phyloP scores from a whole-genome alignment of 2,888 invertebrate species.

The Melipona beecheii region DNA sequence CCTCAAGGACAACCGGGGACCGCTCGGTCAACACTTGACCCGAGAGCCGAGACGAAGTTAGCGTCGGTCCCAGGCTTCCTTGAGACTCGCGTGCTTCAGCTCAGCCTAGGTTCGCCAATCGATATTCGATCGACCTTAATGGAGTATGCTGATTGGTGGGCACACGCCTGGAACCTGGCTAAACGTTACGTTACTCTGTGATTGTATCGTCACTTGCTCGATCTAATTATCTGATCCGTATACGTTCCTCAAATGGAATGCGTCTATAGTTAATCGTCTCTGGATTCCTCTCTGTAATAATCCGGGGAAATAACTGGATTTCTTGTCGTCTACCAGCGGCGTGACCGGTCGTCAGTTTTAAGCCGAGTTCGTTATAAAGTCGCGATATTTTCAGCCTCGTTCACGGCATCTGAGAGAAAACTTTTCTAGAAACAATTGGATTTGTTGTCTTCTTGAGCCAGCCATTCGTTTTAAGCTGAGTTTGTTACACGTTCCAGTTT shows the following conservation, averaged over 20 bases:
- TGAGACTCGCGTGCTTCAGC: slow-evolving; percentile 7
- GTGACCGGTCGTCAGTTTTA: background rate
- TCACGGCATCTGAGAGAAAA: too few species aligned
- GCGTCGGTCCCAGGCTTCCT: slow-evolving; percentile 37
- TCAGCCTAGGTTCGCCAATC: slow-evolving; percentile 33
- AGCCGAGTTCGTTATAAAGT: background rate
- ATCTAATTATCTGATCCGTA: slow-evolving; percentile 27
- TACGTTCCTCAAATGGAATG: background rate
- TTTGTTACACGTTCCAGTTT: background rate
- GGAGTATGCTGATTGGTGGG: slow-evolving; percentile 51
- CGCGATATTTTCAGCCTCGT: too few species aligned
- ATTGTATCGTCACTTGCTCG: slow-evolving; percentile 32
- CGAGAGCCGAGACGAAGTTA: slow-evolving; percentile 31
- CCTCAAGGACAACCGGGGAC: slow-evolving; percentile 30
- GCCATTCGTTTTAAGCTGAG: too few species aligned
- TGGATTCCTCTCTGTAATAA: background rate
- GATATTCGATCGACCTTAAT: slow-evolving; percentile 56
- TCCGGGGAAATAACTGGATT: background rate
- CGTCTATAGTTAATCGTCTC: background rate
- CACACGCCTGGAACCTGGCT: slow-evolving; percentile 29
- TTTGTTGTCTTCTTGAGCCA: too few species aligned
- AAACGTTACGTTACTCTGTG: slow-evolving; percentile 38
- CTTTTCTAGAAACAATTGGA: too few species aligned
- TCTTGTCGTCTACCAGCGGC: background rate
- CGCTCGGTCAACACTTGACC: slow-evolving; percentile 58